Evolutionary conservation across 2,113 vertebrate species (phyloP).

Genomic region (Hippoglossus stenolepis): DNA sequence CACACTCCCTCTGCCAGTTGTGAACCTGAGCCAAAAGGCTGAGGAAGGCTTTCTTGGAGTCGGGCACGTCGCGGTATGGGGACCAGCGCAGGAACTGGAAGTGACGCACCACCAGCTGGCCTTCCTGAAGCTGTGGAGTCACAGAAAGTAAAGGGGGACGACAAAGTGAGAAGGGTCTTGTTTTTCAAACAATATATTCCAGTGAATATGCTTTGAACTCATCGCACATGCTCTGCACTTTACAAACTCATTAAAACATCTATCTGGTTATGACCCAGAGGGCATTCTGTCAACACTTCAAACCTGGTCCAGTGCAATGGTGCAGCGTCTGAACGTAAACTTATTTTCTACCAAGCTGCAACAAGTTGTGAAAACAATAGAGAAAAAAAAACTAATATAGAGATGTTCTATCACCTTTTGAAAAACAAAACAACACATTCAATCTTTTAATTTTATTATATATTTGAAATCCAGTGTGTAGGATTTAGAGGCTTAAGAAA

Average conservation of each 20-base stretch:
- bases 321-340: not conserved
- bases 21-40: constrained; percentile 92
- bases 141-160: not conserved
- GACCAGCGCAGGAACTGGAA: constrained; percentile 99
- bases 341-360: too few species aligned
- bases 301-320: not conserved
- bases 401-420: too few species aligned
- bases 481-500: too few species aligned
- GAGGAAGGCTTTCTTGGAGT: constrained; percentile 95
- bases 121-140: constrained; percentile 88
- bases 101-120: constrained; percentile 93
- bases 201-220: not conserved
- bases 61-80: constrained; percentile 91
- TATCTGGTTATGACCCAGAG: constrained; percentile 15
- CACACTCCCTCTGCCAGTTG: constrained; percentile 94
- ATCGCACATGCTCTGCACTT: not conserved
- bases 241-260: constrained; percentile 17
- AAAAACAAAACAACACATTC: too few species aligned
- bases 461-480: too few species aligned
- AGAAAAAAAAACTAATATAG: too few species aligned
- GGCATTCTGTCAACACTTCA: constrained; percentile 19
- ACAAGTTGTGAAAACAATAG: too few species aligned
- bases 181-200: not conserved
- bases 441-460: too few species aligned
- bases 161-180: not conserved